Evolutionary conservation across 2,888 invertebrate genomes (phyloP).

Genomic region (Drosophila putrida): DNA sequence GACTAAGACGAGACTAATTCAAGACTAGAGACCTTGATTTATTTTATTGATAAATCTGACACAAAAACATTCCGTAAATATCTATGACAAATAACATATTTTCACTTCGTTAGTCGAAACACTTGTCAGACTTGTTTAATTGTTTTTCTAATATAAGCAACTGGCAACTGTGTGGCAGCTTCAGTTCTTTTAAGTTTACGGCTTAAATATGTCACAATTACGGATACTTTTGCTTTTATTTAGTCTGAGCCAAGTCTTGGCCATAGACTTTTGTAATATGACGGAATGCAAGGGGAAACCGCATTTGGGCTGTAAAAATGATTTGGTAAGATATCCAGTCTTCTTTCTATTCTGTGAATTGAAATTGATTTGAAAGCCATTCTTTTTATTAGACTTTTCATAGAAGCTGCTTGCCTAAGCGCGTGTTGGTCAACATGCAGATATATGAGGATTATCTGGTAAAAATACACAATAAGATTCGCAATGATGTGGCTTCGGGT

Average conservation of each 20-base stretch:
- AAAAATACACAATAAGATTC: slow-evolving; percentile 56
- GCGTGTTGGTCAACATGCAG: slow-evolving; percentile 49
- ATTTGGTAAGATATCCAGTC: slow-evolving; percentile 42
- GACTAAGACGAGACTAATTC: background rate
- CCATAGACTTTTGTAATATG: slow-evolving; percentile 60
- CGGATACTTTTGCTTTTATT: background rate
- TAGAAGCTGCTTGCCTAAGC: slow-evolving; percentile 39
- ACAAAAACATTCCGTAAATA: background rate
- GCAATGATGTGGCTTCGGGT: slow-evolving; percentile 55
- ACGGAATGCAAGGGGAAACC: slow-evolving; percentile 35
- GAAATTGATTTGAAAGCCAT: background rate
- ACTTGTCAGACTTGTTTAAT: slow-evolving; percentile 1
- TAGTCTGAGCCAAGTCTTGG: slow-evolving; percentile 14
- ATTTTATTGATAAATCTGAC: too few relatives aligned
- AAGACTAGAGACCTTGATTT: background rate
- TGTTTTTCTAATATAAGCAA: slow-evolving; percentile 2
- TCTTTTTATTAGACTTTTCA: slow-evolving; percentile 50
- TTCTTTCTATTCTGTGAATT: too few relatives aligned
- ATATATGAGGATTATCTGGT: slow-evolving; percentile 51
- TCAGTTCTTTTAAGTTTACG: slow-evolving; percentile 15
- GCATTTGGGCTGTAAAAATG: slow-evolving; percentile 67
- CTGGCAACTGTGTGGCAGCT: background rate
- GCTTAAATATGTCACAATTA: slow-evolving; percentile 40
- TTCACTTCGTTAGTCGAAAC: background rate
- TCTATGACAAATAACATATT: slow-evolving; percentile 5